Evolutionary conservation across 2,888 invertebrate genomes (phyloP), one percentile per base, ranked within the genome.

Genomic region (Catonia carolina): DNA sequence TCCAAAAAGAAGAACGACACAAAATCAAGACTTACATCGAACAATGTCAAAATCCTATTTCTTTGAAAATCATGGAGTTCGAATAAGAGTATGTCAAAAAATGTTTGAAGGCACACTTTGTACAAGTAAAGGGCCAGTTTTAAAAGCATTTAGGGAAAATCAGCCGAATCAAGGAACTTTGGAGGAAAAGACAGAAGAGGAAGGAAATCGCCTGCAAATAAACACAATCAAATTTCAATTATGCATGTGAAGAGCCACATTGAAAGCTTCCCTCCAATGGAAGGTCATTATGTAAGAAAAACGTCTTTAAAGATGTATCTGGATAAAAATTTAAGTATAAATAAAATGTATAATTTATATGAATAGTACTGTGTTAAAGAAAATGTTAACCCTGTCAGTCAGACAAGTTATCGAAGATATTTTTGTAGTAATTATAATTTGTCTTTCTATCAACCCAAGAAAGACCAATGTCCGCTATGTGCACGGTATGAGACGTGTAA

Each of bases 271-370:
- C 27, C 27, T 4, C 4, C 27, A 6, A 27, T 6, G 5, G 27
- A 27, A 8, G 4, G 5, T 8, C 27, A 27, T 6, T 53, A 53
- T 18, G 23, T 42, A 31, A 10, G 53, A 12, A 53, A 45, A 8
- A 20, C 36, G n/a, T 45, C 53, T 4, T 45, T 31, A 42, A 53
- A 27, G 41, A 41, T 22, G 14, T 53, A 53, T 17, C 41, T 53
- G 15, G 42, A 53, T 22, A 17, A 8, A 14, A 48, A 23, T 27
- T 23, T 48, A 48, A 23, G 8, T 4, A 48, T 48, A n/a, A 42
- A 22, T 20, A 53, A 41, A 41, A 53, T 42, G 53, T 53, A 53
- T 42, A 31, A 42, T 15, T 42, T 17, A n/a, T 42, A 42, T 17
- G 10, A 18, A 20, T 15, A 42, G 18, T 15, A 42, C n/a, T n/a